Conservation (phyloP, 2,113 vertebrate genomes). For the Centropristis striata region DNA sequence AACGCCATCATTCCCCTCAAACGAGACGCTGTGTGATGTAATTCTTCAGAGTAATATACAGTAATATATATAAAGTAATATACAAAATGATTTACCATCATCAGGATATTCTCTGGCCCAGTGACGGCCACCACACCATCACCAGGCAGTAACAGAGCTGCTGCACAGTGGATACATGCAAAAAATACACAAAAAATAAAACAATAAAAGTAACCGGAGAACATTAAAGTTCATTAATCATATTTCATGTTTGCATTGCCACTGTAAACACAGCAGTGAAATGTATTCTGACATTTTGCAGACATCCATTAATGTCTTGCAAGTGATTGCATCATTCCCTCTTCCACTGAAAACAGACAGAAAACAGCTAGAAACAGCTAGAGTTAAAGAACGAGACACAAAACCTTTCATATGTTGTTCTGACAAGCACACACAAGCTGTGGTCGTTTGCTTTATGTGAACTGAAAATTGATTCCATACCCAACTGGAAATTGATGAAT, state of each 20-base stretch:
- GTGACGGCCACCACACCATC: conserved; percentile 64
- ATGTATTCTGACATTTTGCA: conserved; percentile 1
- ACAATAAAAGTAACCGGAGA: too few relatives aligned
- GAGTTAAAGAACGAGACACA: background rate
- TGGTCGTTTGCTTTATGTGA: conserved; percentile 7
- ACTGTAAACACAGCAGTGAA: background rate
- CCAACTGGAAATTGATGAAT: background rate
- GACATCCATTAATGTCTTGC: background rate
- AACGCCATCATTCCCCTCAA: conserved; percentile 56
- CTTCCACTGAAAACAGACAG: conserved; percentile 20
- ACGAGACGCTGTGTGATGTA: conserved; percentile 65
- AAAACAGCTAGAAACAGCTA: too few relatives aligned
- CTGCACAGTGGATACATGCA: conserved; percentile 47
- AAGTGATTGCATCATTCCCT: background rate
- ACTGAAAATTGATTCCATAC: conserved; percentile 6
- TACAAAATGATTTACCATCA: conserved; percentile 55
- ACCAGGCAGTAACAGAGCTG: conserved; percentile 46
- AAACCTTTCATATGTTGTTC: conserved; percentile 12
- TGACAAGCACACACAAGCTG: background rate
- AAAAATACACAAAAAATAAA: conserved; percentile 28
- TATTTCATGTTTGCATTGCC: too few relatives aligned
- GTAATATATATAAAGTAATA: too few relatives aligned
- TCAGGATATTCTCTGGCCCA: conserved; percentile 53
- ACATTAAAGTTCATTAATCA: too few relatives aligned
- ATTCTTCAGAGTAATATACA: conserved; percentile 64